Base-by-base conservation (phyloP, 2,888 invertebrate genomes). In the Nineta flava region DNA sequence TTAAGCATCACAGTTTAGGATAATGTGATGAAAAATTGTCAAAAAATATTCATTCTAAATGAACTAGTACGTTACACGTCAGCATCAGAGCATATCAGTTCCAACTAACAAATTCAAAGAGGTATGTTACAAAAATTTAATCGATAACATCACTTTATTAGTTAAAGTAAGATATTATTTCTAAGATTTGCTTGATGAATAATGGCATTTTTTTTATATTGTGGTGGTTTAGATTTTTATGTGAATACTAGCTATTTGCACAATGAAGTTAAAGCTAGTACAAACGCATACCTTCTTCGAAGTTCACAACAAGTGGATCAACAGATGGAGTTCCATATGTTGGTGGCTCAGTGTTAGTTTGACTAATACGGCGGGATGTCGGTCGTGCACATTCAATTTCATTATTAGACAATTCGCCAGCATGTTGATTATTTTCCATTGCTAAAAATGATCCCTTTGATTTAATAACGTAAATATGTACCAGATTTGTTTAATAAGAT, bases 211-310 rank as follows among this genome's bases (percentile, higher is more conserved):
- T 21, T 43, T 43, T 26, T 44, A 26, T 21, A 26, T 44, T 43
- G 13, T 44, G 19, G 19, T 44, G 13, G 26, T n/a, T 44, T 17
- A n/a, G 42, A 13, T 51, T 40, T 9, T 38, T 31, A 32, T 47
- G 46, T 44, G 31, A 17, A 47, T 42, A 53, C 50, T 44, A 53
- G 53, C 47, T 52, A 48, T 49, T 42, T 45, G 52, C 55, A 72
- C 77, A 78, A 17, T 34, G 13, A 15, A 32, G 31, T 12, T 21
- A 19, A 49, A 32, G 49, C 49, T 49, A 49, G 75, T 80, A 81
- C 68, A 82, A 76, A 64, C 80, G 77, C 82, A 82, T 82, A 81
- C 83, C 83, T 81, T 83, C 83, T 73, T 83, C 83, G 68, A 83
- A 82, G 74, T 79, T 81, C 63, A 83, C 82, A 61, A 83, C 83